These are phyloP conservation scores for Drosophila dunni DNA, from an alignment of 1,140 invertebrate species.

Conservation along the genomic window DNA sequence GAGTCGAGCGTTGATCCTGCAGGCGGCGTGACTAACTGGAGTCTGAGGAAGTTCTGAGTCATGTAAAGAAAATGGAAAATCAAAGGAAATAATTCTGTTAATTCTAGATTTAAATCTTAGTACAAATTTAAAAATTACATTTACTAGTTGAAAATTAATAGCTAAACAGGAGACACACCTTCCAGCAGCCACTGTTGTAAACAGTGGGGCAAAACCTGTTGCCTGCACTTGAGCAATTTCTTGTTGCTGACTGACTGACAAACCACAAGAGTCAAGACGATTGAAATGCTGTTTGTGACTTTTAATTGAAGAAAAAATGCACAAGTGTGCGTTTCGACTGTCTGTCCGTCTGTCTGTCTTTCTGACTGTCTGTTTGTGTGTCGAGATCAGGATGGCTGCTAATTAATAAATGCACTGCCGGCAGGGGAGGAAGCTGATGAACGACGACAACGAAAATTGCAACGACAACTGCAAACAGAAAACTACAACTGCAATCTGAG, in stretches of 20 bases:
- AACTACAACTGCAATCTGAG: conserved; percentile 20
- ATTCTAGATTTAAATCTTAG: too few relatives aligned
- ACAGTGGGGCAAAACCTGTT: conserved; percentile 53
- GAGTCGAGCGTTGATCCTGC: neutral
- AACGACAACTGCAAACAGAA: conserved; percentile 27
- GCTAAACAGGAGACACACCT: conserved; percentile 33
- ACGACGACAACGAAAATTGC: conserved; percentile 39
- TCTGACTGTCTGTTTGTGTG: conserved; percentile 19
- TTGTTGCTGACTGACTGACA: conserved; percentile 60
- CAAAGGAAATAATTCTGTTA: too few relatives aligned
- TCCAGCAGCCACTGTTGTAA: conserved; percentile 34
- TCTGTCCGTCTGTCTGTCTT: neutral
- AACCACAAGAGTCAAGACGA: conserved; percentile 49
- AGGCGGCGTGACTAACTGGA: neutral
- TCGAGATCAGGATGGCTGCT: conserved; percentile 58
- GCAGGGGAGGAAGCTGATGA: conserved; percentile 34
- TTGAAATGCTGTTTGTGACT: conserved; percentile 75
- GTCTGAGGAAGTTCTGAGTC: too few relatives aligned
- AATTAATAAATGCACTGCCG: conserved; percentile 74
- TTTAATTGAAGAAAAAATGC: conserved; percentile 76
- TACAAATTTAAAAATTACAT: too few relatives aligned
- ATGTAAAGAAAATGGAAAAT: too few relatives aligned
- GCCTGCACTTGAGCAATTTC: conserved; percentile 72
- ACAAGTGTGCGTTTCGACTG: conserved; percentile 27
- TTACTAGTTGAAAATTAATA: conserved; percentile 3